Evolutionary conservation across 2,888 invertebrate species (phyloP).

Genomic region (Sinotaia quadrata): DNA sequence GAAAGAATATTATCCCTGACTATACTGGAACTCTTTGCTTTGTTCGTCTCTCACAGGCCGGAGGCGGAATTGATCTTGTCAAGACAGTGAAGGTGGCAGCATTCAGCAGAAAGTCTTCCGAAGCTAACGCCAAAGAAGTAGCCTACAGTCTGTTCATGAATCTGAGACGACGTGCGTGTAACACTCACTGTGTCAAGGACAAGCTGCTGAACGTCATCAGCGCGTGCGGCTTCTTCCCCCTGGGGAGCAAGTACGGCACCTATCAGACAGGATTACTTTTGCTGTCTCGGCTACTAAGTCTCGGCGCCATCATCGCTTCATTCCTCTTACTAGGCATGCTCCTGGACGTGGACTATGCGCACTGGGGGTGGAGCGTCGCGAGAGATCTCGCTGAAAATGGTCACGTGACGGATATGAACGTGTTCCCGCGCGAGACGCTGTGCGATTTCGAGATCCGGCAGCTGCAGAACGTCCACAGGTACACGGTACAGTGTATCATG

Average conservation of each 20-base stretch:
- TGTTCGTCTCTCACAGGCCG: conserved; percentile 33
- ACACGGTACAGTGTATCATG: conserved; percentile 72
- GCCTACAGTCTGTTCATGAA: conserved; percentile 63
- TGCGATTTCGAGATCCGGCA: conserved; percentile 73
- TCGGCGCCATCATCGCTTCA: background rate
- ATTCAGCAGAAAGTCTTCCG: background rate
- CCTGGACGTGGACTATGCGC: conserved; percentile 71
- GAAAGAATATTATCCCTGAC: conserved; percentile 70
- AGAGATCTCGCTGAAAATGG: conserved; percentile 69
- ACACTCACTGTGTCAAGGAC: conserved; percentile 71
- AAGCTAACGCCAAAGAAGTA: background rate
- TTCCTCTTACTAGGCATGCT: conserved; percentile 70
- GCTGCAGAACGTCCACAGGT: conserved; percentile 73
- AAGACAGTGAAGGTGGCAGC: conserved; percentile 72
- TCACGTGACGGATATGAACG: conserved; percentile 65
- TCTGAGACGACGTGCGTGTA: conserved; percentile 66
- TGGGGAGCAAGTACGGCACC: background rate
- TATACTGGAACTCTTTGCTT: conserved; percentile 58
- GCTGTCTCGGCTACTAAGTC: conserved; percentile 3
- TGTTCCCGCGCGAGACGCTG: conserved; percentile 70
- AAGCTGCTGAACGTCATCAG: conserved; percentile 73
- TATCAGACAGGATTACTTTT: conserved; percentile 24
- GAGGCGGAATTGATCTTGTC: conserved; percentile 66
- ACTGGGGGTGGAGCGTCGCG: conserved; percentile 70
- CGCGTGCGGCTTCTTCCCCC: conserved; percentile 72